Base-by-base conservation (phyloP, 2,797 vertebrate species). In the Melopsittacus undulatus region DNA sequence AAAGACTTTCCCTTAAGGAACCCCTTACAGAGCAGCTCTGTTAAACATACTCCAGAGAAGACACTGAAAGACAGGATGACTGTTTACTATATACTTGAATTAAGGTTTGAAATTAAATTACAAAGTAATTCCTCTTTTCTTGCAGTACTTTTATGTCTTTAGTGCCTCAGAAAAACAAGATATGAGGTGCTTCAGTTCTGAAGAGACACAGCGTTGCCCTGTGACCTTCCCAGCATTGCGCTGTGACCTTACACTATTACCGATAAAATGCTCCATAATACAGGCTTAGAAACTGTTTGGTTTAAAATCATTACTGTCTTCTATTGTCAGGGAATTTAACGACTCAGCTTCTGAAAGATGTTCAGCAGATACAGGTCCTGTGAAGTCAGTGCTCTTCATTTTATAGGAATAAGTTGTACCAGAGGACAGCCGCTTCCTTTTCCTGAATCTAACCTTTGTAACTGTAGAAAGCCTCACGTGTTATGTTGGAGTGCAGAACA, bases 1-100 rank as follows among this genome's bases (percentile, higher is more conserved):
- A 90, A 93, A 92, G 76, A 67, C 82, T 76, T 91, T 88, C 61
- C 67, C 57, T 48, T 57, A 54, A 86, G 68, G 89, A 90, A 87
- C 72, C 77, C 43, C 34, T 68, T 69, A 85, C 57, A 77, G 38
- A 93, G 13, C 17, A 66, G 26, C 36, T 82, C 59, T 94, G 66
- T 82, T 90, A 92, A 95, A 95, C 23, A 57, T 20, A 66, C 49
- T 88, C 16, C 49, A 86, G 64, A 80, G 51, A 80, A 94, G 73
- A 90, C 45, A 70, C 23, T 51, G 40, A 66, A 91, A 81, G 49
- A 66, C 42, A 81, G 87, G 66, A 81, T 13, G 59, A 63, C 34
- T 91, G 79, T 64, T 95, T 94, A 75, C 45, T 62, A 20, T 87
- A 57, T 66, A 68, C 38, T 52, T 61, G n/a, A 87, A 79, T 75